Evolutionary conservation across 1,140 invertebrate species (phyloP).

Genomic region (Tetragonula clypearis): DNA sequence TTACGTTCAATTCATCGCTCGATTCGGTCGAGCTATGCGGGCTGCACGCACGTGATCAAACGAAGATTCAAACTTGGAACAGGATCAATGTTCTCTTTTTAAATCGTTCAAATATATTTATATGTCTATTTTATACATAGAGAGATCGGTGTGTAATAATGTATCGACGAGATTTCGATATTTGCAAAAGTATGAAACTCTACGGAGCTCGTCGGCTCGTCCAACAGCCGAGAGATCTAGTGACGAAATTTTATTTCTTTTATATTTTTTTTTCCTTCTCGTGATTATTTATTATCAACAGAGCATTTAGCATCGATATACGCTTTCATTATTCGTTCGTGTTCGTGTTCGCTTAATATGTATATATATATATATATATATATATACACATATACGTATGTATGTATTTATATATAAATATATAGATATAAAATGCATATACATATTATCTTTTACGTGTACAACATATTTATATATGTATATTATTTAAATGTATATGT

Average conservation of each 20-base stretch:
- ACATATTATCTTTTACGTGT: conserved; percentile 50
- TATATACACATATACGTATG: conserved; percentile 47
- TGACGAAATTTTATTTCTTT: conserved; percentile 66
- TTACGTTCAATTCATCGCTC: conserved; percentile 1
- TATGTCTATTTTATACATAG: conserved; percentile 46
- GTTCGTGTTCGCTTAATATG: conserved; percentile 61
- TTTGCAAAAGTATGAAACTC: conserved; percentile 82
- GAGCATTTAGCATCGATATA: conserved; percentile 63
- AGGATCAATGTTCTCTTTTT: conserved; percentile 14
- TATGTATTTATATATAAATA: conserved; percentile 27
- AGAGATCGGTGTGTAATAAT: conserved; percentile 71
- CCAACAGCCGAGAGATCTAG: conserved; percentile 70
- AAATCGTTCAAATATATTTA: conserved; percentile 54
- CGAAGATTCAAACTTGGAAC: conserved; percentile 47
- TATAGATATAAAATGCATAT: conserved; percentile 54
- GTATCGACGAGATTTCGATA: conserved; percentile 75
- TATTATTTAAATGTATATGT: conserved; percentile 39
- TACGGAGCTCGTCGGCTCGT: conserved; percentile 70
- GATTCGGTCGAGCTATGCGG: conserved; percentile 15
- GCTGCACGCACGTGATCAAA: conserved; percentile 34
- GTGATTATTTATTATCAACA: conserved; percentile 72
- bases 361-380: conserved; percentile 55
- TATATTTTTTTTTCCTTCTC: conserved; percentile 20
- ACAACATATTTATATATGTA: conserved; percentile 54
- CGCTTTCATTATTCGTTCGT: conserved; percentile 67